These are phyloP conservation scores for Scolopax mira DNA, from an alignment of 2,113 vertebrate species.

Conservation along the genomic window DNA sequence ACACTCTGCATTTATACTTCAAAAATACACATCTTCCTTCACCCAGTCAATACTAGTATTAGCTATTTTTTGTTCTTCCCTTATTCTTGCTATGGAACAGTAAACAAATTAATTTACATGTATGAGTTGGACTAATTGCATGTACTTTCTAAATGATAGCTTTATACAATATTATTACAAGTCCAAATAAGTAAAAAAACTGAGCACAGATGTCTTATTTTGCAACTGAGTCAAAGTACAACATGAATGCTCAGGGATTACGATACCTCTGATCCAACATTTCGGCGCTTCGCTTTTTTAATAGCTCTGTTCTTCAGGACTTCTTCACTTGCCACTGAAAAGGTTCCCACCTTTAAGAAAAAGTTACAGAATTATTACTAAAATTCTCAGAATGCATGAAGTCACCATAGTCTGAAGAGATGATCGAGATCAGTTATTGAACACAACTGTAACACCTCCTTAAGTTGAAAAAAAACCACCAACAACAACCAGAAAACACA, in stretches of 20 bases:
- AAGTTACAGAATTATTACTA: neutral
- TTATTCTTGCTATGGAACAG: neutral
- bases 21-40: neutral
- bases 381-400: neutral
- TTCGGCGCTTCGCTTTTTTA: slow-evolving; percentile 93
- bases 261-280: slow-evolving; percentile 80
- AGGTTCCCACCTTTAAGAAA: slow-evolving; percentile 85
- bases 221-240: neutral
- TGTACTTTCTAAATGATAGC: neutral
- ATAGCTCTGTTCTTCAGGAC: slow-evolving; percentile 92
- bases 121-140: neutral
- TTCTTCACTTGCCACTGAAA: slow-evolving; percentile 90
- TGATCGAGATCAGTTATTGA: neutral
- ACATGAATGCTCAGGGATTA: neutral
- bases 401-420: neutral
- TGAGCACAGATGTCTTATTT: fast-evolving
- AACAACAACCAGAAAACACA: neutral
- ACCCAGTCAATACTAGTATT: neutral
- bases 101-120: neutral
- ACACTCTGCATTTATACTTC: neutral
- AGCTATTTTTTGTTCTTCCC: neutral
- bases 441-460: neutral
- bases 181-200: neutral
- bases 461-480: neutral
- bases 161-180: neutral